Evolutionary conservation across 2,113 vertebrate species (phyloP).

Genomic region (Pedetes capensis): DNA sequence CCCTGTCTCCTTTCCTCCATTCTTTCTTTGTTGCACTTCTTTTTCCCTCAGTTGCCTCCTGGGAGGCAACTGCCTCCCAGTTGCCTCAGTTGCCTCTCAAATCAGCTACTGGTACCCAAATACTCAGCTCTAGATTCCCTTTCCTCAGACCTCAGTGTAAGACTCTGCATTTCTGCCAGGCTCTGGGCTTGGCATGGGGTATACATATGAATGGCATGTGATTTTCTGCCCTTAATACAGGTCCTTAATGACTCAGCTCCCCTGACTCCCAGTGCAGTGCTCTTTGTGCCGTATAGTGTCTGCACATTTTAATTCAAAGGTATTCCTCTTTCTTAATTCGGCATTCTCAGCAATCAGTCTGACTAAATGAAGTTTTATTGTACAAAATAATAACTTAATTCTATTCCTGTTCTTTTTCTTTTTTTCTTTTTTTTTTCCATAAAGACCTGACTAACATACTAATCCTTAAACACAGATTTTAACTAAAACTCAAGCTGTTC

Average conservation of each 20-base stretch:
- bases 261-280: not conserved
- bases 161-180: not conserved
- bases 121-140: not conserved
- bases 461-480: conserved; percentile 50
- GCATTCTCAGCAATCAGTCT: conserved; percentile 8
- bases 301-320: not conserved
- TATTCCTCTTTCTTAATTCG: not conserved
- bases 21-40: not conserved
- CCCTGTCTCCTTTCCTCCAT: not conserved
- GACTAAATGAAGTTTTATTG: conserved; percentile 57
- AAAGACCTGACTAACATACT: conserved; percentile 44
- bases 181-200: not conserved
- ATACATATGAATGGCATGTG: not conserved
- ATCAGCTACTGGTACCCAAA: not conserved
- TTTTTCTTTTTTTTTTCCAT: not conserved
- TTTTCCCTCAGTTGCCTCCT: not conserved
- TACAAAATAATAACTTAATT: conserved; percentile 61
- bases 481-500: not conserved
- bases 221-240: conserved; percentile 16
- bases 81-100: not conserved
- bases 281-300: not conserved
- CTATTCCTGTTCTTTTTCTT: not conserved
- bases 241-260: not conserved
- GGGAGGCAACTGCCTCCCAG: too few species aligned
- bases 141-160: not conserved